Evolutionary conservation across 92 coral and sea anemone genomes (phyloP), one percentile per base, ranked within the genome.

Genomic region (Micromussa lordhowensis): DNA sequence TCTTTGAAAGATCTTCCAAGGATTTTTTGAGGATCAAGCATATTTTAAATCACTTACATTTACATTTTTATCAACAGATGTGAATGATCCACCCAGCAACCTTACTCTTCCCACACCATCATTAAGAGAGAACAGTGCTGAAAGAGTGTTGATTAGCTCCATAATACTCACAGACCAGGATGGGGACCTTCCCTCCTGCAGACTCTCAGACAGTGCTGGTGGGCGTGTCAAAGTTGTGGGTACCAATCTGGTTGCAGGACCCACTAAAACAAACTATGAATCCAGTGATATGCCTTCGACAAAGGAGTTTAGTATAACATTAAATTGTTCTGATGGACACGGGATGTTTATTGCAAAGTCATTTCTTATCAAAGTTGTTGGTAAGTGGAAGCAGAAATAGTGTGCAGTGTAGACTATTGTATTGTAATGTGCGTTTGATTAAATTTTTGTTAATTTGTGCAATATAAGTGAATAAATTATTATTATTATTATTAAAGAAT

Each of bases 11-110:
- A 44, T 44, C 51, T 44, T 44, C 10, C 13, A 44, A 44, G 12
- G 51, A 44, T 44, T 44, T 44, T 40, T 40, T 7, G 1, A 44
- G 51, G 51, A 0, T 44, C 12, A 44, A 63, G 16, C 13, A n/a
- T n/a, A 63, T 63, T 24, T 24, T 63, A 63, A 19, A 63, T 59
- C 66, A 63, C 26, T 63, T n/a, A 24, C 7, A 15, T 55, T 63
- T 66, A 14, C 34, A 28, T 26, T n/a, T n/a, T n/a, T 32, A 73
- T 59, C 30, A 30, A 70, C 84, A 96, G 99, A 96, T 82, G 93
- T 88, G 81, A 97, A 97, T 90, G 99, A 97, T 75, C 94, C 99
- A 4, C 99, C 99, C 53, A 93, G 82, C 17, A 93, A 91, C 82
- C 87, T 97, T 77, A 89, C 54, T 2, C 93, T 97, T 48, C 90